phyloP scores from a whole-genome alignment of 2,113 vertebrate species.

The Bostrychus sinensis region DNA sequence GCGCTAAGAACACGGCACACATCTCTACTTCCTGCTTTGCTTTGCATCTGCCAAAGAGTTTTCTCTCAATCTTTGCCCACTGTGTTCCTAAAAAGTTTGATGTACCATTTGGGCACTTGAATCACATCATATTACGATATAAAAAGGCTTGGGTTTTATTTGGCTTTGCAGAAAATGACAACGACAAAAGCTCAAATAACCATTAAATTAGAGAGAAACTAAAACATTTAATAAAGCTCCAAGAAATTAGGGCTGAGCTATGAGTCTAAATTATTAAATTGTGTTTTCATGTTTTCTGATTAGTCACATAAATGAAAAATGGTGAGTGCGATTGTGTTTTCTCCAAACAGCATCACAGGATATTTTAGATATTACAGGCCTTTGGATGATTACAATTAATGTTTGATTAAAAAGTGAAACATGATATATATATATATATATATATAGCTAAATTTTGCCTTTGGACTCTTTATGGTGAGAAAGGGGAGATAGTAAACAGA shows the following conservation, averaged over 20 bases:
- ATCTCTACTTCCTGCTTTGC: slow-evolving; percentile 39
- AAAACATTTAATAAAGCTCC: slow-evolving; percentile 43
- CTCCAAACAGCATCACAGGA: background rate
- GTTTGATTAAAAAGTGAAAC: too few species aligned
- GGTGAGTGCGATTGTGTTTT: background rate
- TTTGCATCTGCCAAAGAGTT: slow-evolving; percentile 32
- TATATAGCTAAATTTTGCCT: too few species aligned
- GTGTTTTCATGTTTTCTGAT: slow-evolving; percentile 49
- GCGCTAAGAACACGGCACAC: slow-evolving; percentile 53
- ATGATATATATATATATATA: too few species aligned
- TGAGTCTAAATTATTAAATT: slow-evolving; percentile 58
- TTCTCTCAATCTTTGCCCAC: slow-evolving; percentile 1
- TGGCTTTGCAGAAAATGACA: too few species aligned
- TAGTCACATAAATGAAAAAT: slow-evolving; percentile 53
- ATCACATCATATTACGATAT: slow-evolving; percentile 1
- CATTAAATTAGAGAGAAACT: slow-evolving; percentile 23
- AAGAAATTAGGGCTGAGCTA: slow-evolving; percentile 35
- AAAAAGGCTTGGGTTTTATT: slow-evolving; percentile 18
- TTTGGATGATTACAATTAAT: too few species aligned
- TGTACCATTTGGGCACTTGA: background rate
- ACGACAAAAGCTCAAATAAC: slow-evolving; percentile 19
- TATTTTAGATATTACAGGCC: too few species aligned
- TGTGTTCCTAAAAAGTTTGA: slow-evolving; percentile 16
- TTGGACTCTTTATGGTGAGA: too few species aligned
- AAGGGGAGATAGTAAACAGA: too few species aligned